Percentiles rank a stretch among this genome's conserved stretches.
Conservation (phyloP, 1,140 invertebrate species). For the Drosophila ironensis region DNA sequence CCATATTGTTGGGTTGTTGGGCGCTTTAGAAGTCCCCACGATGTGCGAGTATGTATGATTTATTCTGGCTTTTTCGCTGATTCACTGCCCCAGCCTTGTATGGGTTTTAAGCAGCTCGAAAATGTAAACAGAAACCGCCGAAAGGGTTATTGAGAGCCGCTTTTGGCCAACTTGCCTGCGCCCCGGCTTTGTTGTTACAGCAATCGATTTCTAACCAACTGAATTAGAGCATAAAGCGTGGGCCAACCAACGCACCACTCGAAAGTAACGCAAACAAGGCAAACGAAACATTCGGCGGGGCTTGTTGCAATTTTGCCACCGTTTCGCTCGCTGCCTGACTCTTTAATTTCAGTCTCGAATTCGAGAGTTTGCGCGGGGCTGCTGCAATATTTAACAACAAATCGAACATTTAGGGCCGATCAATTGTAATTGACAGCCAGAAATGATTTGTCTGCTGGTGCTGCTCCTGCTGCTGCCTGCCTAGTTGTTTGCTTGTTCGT, state of each 20-base stretch:
- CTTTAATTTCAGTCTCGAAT: slow-evolving; percentile 5
- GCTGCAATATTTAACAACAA: slow-evolving; percentile 59
- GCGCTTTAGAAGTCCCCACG: neutral
- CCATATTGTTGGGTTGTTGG: slow-evolving; percentile 17
- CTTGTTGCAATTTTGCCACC: slow-evolving; percentile 43
- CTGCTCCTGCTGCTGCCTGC: neutral
- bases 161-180: slow-evolving; percentile 31
- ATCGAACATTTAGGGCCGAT: slow-evolving; percentile 31
- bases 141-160: slow-evolving; percentile 37
- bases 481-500: neutral
- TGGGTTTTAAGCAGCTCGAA: slow-evolving; percentile 14
- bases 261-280: slow-evolving; percentile 36
- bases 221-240: slow-evolving; percentile 78
- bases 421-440: slow-evolving; percentile 41
- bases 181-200: slow-evolving; percentile 38
- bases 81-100: slow-evolving; percentile 35
- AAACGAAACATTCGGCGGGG: slow-evolving; percentile 46
- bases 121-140: slow-evolving; percentile 22
- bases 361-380: slow-evolving; percentile 46
- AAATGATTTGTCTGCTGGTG: slow-evolving; percentile 35
- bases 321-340: neutral
- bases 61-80: slow-evolving; percentile 30
- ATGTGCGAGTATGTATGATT: slow-evolving; percentile 21
- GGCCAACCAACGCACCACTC: slow-evolving; percentile 57
- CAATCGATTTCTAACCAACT: slow-evolving; percentile 76